Base-by-base conservation (phyloP, 2,797 vertebrate species). In the Melanotaenia boesemani region DNA sequence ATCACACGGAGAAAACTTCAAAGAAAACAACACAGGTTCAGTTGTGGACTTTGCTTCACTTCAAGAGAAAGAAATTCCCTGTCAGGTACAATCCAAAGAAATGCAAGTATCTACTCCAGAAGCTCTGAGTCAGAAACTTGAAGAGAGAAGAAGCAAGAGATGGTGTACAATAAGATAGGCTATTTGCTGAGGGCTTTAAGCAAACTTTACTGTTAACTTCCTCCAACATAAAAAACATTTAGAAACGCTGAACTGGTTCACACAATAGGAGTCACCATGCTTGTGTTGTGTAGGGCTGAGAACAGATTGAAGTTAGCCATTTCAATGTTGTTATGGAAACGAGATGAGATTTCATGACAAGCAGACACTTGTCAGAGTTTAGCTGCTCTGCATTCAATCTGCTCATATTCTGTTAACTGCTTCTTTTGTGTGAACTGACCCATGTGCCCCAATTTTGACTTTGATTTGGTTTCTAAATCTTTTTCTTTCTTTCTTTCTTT, bases 321-420 rank as follows among this genome's bases (percentile, higher is more conserved):
- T 89, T 90, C 67, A 76, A 87, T 89, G 94, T 94, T 91, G 92
- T 93, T 94, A 94, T 94, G 93, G 94, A 93, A 94, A 94, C 91
- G 69, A 84, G 86, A 88, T 86, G 82, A 86, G 80, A 89, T 82
- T 78, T 73, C 74, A 66, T 88, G 86, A 92, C 82, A 83, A 89
- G 82, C 74, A 79, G 77, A 84, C 78, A 72, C 81, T 88, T 86
- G 72, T 86, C 82, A 88, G 79, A 80, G 34, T 87, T 85, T 79
- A 74, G 76, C 81, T 69, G 69, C 75, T 75, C 39, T 0, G 24
- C 70, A 79, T 81, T 63, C 81, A 87, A 80, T 87, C 84, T 76
- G 74, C 61, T 8, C 37, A 41, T 39, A 76, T 82, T 86, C 75
- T 76, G 56, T 39, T 86, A 85, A 89, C 88, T 88, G 74, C 76